Percentiles rank a stretch among this genome's conserved stretches.
Conservation (phyloP, 2,113 vertebrate genomes). For the Camelus dromedarius region DNA sequence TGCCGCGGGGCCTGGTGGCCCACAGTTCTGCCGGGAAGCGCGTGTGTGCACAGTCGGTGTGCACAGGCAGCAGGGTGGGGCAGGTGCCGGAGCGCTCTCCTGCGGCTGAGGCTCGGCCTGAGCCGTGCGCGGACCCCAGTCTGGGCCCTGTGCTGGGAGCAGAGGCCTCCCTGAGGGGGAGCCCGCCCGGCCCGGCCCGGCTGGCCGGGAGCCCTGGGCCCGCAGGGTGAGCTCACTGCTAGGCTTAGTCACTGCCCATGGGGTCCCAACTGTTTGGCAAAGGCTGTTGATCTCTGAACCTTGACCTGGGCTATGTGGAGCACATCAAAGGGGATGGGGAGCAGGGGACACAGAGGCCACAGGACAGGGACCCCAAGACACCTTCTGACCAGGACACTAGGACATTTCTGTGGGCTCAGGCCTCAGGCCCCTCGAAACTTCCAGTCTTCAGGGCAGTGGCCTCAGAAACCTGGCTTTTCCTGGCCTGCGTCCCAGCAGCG, state of each 20-base stretch:
- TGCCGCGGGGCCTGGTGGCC: too few species aligned
- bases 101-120: too few species aligned
- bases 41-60: rapidly evolving
- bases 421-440: background rate
- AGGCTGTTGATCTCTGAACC: background rate
- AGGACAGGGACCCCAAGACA: background rate
- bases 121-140: background rate
- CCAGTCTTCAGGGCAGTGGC: background rate
- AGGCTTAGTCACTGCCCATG: background rate
- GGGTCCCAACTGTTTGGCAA: background rate
- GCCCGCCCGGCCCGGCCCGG: background rate
- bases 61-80: background rate
- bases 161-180: background rate
- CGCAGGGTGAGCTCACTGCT: background rate
- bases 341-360: background rate
- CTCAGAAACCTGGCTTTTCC: background rate
- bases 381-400: background rate
- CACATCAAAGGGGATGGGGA: background rate
- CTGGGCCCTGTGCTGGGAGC: background rate
- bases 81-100: background rate
- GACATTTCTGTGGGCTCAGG: background rate
- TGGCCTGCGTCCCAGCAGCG: background rate
- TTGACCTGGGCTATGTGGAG: background rate
- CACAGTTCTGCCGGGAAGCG: too few species aligned
- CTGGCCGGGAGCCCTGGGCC: background rate